Percentiles rank a stretch among this genome's conserved stretches.
Conservation (phyloP, 2,797 vertebrate species). For the Enteromius paludinosus region DNA sequence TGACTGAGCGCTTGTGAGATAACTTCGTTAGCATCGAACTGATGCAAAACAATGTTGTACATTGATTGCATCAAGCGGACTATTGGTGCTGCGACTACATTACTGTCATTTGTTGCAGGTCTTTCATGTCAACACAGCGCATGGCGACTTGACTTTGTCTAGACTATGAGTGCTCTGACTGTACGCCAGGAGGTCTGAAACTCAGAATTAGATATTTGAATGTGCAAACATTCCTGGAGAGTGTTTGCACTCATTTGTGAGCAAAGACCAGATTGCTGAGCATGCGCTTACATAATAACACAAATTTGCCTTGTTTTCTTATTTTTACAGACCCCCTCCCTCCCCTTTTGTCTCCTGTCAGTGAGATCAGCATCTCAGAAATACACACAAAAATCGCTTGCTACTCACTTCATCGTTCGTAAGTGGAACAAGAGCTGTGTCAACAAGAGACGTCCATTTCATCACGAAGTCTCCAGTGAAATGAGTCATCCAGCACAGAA, state of each 20-base stretch:
- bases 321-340: slow-evolving; percentile 25
- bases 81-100: slow-evolving; percentile 69
- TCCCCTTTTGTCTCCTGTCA: slow-evolving; percentile 15
- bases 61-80: slow-evolving; percentile 63
- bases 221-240: slow-evolving; percentile 7
- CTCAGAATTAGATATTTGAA: slow-evolving; percentile 24
- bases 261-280: slow-evolving; percentile 29
- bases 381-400: slow-evolving; percentile 34
- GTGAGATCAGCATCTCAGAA: slow-evolving; percentile 46
- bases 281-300: slow-evolving; percentile 16
- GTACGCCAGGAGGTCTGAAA: background rate
- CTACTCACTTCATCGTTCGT: slow-evolving; percentile 22
- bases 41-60: slow-evolving; percentile 74
- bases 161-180: slow-evolving; percentile 14
- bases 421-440: slow-evolving; percentile 35
- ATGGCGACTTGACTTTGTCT: slow-evolving; percentile 32
- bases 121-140: slow-evolving; percentile 69
- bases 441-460: slow-evolving; percentile 31
- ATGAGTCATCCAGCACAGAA: slow-evolving; percentile 12
- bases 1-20: slow-evolving; percentile 71
- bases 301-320: slow-evolving; percentile 38
- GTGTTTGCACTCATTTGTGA: background rate
- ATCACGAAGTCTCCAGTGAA: slow-evolving; percentile 35
- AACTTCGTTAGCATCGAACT: slow-evolving; percentile 80
- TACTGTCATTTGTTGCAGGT: slow-evolving; percentile 63